Evolutionary conservation across 2,888 invertebrate genomes (phyloP), one percentile per base, ranked within the genome.

Genomic region (Saturnia japonica): DNA sequence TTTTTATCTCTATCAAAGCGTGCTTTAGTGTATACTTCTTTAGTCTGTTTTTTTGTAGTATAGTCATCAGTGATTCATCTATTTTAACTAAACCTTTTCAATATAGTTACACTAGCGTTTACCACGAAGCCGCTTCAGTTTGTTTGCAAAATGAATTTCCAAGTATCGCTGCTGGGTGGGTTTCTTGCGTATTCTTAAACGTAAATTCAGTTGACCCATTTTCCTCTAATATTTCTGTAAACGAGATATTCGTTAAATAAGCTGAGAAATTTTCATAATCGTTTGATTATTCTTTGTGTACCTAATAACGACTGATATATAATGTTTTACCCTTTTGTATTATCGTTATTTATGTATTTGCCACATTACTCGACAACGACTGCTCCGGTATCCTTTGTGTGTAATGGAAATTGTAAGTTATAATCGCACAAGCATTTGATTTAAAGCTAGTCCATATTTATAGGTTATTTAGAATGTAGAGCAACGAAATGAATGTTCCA

Each of bases 391-490:
- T 72, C 80, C 80, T 86, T 86, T 84, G 81, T 83, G 75, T 70
- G 72, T 74, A 73, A 76, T 78, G 76, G 75, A 80, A 84, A 82
- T 85, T 79, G 74, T 74, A 76, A 73, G 75, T 77, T 76, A 76
- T 77, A 76, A 77, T 77, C 73, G 75, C 74, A 70, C 74, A 74
- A 74, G 73, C 73, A 71, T 78, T 80, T 76, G 76, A 77, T 78
- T 80, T 81, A 78, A 77, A 79, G 74, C 73, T 68, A 73, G 73
- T 75, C 69, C 70, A 66, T 66, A 66, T 74, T 81, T 79, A 78
- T 81, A 78, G 80, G 76, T 78, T 78, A 77, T 80, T 80, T 77
- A 80, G 75, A 83, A 83, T 84, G 80, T 84, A 74, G 80, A 79
- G 73, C 75, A 76, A 80, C 81, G 64, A 51, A 66, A 51, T 79